Percentiles rank a stretch among this genome's conserved stretches.
Evolutionary conservation across 2,888 invertebrate genomes (phyloP).

Genomic region (Syrphus vitripennis): DNA sequence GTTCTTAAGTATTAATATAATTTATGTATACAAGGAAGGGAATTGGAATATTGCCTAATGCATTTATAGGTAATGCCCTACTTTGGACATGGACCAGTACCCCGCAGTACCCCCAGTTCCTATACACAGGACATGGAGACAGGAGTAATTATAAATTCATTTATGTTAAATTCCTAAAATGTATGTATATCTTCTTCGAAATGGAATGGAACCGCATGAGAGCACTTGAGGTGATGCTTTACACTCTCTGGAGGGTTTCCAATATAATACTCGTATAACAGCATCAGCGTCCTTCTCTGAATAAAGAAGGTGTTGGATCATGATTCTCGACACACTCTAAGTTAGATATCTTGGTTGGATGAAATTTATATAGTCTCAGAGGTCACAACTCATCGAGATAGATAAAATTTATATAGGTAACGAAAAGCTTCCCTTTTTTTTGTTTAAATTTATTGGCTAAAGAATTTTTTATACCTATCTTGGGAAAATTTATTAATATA

Average conservation of each 20-base stretch:
- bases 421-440: background rate
- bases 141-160: conserved; percentile 19
- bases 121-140: background rate
- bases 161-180: conserved; percentile 23
- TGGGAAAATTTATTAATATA: background rate
- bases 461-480: background rate
- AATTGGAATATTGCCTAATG: conserved; percentile 46
- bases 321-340: background rate
- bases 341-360: background rate
- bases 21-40: conserved; percentile 2
- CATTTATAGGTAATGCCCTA: conserved; percentile 27
- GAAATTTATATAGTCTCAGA: background rate
- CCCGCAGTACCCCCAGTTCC: too few relatives aligned
- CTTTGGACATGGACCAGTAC: background rate
- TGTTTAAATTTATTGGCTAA: background rate
- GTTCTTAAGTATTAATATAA: conserved; percentile 27
- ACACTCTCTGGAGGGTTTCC: conserved; percentile 14
- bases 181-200: conserved; percentile 19
- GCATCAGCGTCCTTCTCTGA: background rate
- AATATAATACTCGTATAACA: too few relatives aligned
- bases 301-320: background rate
- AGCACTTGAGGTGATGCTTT: conserved; percentile 12
- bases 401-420: background rate
- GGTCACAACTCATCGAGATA: background rate
- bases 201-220: conserved; percentile 18